A percentile compares a stretch with the other conserved stretches of the same genome.
phyloP scores from a whole-genome alignment of 2,888 invertebrate genomes.

The Dichetophora obliterata region DNA sequence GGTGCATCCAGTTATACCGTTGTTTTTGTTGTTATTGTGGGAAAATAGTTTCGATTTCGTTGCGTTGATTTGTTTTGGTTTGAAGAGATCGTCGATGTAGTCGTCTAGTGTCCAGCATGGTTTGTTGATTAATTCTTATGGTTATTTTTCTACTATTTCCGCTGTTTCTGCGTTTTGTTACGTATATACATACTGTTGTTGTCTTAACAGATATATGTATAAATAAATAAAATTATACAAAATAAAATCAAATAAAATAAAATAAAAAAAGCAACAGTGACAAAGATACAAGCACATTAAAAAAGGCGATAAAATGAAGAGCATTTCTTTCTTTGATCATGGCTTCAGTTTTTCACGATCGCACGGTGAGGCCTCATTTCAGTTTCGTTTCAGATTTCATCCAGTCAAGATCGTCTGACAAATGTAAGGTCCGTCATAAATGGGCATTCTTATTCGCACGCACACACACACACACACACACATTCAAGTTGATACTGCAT shows the following conservation, averaged over 20 bases:
- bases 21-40: conserved; percentile 13
- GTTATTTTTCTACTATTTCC: background rate
- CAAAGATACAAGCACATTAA: conserved; percentile 14
- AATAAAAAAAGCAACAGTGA: conserved; percentile 17
- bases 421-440: background rate
- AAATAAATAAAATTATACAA: no score
- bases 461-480: background rate
- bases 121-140: background rate
- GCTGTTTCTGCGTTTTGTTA: background rate
- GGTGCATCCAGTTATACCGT: background rate
- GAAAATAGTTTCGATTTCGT: conserved; percentile 19
- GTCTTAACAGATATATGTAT: background rate
- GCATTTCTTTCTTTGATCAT: conserved; percentile 29
- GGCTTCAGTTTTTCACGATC: conserved; percentile 26
- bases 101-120: background rate
- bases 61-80: conserved; percentile 8
- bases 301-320: conserved; percentile 30
- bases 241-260: background rate
- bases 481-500: background rate
- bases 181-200: no score
- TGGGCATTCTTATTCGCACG: background rate
- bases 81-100: background rate
- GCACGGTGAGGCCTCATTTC: conserved; percentile 20
- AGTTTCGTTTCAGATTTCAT: conserved; percentile 36
- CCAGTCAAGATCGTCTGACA: conserved; percentile 10